Conservation (phyloP, 23 tunicate genomes). For the Phallusia fumigata region DNA sequence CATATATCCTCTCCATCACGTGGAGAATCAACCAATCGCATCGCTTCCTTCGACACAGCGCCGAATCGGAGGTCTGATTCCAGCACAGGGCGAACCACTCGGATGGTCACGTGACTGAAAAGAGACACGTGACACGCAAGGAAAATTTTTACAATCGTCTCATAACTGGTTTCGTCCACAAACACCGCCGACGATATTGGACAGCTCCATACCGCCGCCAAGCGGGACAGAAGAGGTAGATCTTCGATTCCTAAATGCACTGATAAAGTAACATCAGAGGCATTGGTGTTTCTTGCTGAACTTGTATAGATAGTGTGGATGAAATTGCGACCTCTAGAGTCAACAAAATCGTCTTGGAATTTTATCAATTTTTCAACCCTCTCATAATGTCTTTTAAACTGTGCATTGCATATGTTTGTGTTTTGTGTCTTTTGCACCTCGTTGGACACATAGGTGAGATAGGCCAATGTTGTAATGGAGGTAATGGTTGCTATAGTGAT, state of each 20-base stretch:
- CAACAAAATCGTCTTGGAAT: constrained; percentile 6
- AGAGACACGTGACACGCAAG: constrained; percentile 3
- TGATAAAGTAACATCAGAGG: not conserved
- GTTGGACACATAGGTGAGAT: too few relatives aligned
- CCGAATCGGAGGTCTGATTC: not conserved
- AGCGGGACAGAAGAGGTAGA: constrained; percentile 6
- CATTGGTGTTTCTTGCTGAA: not conserved
- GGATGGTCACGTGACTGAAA: constrained; percentile 12
- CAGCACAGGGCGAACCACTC: constrained; percentile 37
- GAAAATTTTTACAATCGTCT: constrained; percentile 25
- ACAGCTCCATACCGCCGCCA: constrained; percentile 34
- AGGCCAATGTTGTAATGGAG: too few relatives aligned
- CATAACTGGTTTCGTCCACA: constrained; percentile 36
- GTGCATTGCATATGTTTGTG: not conserved
- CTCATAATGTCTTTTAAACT: not conserved
- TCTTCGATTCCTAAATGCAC: constrained; percentile 14
- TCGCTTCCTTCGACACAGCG: constrained; percentile 7
- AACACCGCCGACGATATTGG: constrained; percentile 56
- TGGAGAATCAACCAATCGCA: not conserved
- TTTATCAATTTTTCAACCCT: not conserved
- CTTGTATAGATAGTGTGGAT: not conserved
- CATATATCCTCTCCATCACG: constrained; percentile 21
- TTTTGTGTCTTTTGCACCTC: too few relatives aligned
- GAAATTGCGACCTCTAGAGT: constrained; percentile 18
- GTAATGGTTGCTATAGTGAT: too few relatives aligned